Evolutionary conservation across 2,888 invertebrate species (phyloP).

Genomic region (Caenorhabditis parvicauda): DNA sequence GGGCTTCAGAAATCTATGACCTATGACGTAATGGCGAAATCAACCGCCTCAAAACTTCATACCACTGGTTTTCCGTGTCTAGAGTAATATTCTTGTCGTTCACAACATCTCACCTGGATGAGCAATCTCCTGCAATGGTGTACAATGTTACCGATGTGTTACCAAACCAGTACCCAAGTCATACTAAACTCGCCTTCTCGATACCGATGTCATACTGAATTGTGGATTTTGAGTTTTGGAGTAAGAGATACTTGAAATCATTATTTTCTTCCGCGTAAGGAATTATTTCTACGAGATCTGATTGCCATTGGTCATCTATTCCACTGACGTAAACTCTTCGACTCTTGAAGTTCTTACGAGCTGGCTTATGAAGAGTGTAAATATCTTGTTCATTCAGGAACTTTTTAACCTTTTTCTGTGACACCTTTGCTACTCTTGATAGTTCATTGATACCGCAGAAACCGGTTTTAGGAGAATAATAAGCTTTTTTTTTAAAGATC

Average conservation of each 20-base stretch:
- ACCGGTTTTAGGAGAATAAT: slow-evolving; percentile 28
- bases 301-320: slow-evolving; percentile 40
- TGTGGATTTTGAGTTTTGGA: no score
- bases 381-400: slow-evolving; percentile 32
- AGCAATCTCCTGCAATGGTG: no score
- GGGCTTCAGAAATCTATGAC: no score
- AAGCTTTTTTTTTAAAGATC: slow-evolving; percentile 25
- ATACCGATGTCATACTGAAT: no score
- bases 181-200: no score
- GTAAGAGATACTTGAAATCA: slow-evolving; percentile 22
- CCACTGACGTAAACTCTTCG: slow-evolving; percentile 31
- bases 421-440: slow-evolving; percentile 9
- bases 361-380: slow-evolving; percentile 37
- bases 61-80: no score
- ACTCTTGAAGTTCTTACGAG: slow-evolving; percentile 34
- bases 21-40: no score
- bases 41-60: no score
- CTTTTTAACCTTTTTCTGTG: slow-evolving; percentile 18
- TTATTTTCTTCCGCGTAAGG: slow-evolving; percentile 36
- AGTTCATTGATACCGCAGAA: slow-evolving; percentile 38
- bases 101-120: no score
- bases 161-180: no score
- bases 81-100: no score
- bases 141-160: no score
- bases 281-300: slow-evolving; percentile 38